phyloP scores from a whole-genome alignment of 2,797 vertebrate species.

The Pantherophis alleghaniensis region DNA sequence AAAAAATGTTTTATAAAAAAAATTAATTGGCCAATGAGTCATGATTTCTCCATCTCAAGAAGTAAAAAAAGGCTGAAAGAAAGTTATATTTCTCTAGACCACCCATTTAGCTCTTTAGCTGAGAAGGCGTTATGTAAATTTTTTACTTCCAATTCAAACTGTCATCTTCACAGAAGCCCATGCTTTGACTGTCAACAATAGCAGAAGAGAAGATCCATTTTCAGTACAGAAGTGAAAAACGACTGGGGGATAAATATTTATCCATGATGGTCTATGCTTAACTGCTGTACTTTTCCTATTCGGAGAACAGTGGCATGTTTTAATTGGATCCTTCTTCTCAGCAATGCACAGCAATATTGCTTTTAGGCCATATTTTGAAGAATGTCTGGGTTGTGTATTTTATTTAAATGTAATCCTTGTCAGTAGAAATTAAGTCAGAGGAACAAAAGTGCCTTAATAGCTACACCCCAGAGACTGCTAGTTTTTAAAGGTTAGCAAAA shows the following conservation, averaged over 20 bases:
- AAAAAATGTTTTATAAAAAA: no score
- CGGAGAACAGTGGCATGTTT: constrained; percentile 38
- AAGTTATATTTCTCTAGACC: background rate
- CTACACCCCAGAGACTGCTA: constrained; percentile 21
- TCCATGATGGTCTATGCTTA: constrained; percentile 37
- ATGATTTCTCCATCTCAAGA: background rate
- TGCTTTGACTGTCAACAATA: no score
- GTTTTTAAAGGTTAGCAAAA: constrained; percentile 24
- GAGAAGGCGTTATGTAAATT: background rate
- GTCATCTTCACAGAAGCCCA: background rate
- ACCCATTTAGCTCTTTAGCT: background rate
- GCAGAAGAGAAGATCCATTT: background rate
- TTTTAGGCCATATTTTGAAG: constrained; percentile 23
- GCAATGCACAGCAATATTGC: constrained; percentile 22
- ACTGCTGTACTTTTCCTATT: constrained; percentile 36
- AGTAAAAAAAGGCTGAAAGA: background rate
- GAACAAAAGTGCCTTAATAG: constrained; percentile 10
- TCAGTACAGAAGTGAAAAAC: constrained; percentile 1
- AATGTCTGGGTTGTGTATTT: constrained; percentile 34
- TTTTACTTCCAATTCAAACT: background rate
- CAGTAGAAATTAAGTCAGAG: constrained; percentile 37
- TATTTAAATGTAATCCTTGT: constrained; percentile 50
- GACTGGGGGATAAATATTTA: constrained; percentile 50
- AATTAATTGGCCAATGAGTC: background rate
- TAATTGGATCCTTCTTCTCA: constrained; percentile 41